These are phyloP conservation scores for Drosophila parthenogenetica DNA, from an alignment of 2,888 invertebrate genomes.

Conservation along the genomic window DNA sequence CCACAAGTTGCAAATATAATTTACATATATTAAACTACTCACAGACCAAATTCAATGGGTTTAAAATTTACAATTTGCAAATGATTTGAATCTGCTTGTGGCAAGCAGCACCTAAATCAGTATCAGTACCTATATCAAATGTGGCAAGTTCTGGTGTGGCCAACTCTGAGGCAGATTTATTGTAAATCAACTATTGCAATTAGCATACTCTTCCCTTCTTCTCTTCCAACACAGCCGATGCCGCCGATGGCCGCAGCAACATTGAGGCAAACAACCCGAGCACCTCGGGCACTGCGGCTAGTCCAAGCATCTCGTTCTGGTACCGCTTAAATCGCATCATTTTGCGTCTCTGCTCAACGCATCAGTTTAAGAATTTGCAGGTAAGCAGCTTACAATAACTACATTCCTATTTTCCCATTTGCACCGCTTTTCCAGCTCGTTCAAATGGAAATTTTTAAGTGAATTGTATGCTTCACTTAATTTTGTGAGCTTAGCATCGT, in stretches of 20 bases:
- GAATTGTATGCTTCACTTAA: slow-evolving; percentile 10
- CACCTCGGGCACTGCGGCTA: slow-evolving; percentile 57
- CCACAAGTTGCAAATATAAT: slow-evolving; percentile 44
- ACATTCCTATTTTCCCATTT: background rate
- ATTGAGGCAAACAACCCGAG: slow-evolving; percentile 78
- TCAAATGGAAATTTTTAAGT: slow-evolving; percentile 17
- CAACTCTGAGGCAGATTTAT: background rate
- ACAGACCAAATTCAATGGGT: slow-evolving; percentile 9
- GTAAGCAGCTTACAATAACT: slow-evolving; percentile 85
- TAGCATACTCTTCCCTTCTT: background rate
- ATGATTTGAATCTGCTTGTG: background rate
- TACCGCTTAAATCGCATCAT: slow-evolving; percentile 86
- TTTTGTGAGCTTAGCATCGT: slow-evolving; percentile 53
- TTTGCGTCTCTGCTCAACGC: slow-evolving; percentile 89
- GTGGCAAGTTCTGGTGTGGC: background rate
- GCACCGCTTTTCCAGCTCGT: slow-evolving; percentile 12
- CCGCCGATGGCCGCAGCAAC: slow-evolving; percentile 78
- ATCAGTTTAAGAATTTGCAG: slow-evolving; percentile 92
- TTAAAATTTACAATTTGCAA: slow-evolving; percentile 16
- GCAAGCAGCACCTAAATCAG: background rate
- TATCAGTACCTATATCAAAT: background rate
- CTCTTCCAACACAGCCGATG: slow-evolving; percentile 61
- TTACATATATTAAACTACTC: slow-evolving; percentile 33
- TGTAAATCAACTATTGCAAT: background rate
- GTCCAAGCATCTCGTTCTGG: slow-evolving; percentile 85